These are phyloP conservation scores for Macroglossus sobrinus DNA, from an alignment of 2,113 vertebrate genomes.

Conservation along the genomic window DNA sequence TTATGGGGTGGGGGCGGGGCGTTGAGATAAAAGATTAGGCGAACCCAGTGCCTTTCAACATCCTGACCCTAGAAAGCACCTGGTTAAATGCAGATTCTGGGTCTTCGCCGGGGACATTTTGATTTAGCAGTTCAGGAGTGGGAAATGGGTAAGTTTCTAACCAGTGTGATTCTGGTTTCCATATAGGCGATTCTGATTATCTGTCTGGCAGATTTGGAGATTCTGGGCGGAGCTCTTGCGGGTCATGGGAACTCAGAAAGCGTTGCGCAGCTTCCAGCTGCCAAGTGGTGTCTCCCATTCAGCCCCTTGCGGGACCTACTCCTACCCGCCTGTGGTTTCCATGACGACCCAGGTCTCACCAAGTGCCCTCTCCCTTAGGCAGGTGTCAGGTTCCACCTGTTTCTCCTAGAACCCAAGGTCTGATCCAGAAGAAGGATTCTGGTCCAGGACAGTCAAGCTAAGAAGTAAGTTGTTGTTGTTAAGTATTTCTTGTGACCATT, in stretches of 20 bases:
- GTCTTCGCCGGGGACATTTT: not conserved
- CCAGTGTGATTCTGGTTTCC: not conserved
- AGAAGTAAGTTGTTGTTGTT: not conserved
- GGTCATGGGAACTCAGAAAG: not conserved
- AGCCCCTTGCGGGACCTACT: not conserved
- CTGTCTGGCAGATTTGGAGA: not conserved
- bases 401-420: accelerated
- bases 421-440: accelerated
- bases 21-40: not conserved
- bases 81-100: not conserved
- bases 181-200: not conserved
- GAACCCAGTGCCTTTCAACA: not conserved
- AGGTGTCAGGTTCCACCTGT: accelerated
- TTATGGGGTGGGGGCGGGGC: accelerated
- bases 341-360: not conserved
- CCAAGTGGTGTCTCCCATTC: accelerated
- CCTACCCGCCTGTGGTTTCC: not conserved
- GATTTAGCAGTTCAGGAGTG: not conserved
- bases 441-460: not conserved
- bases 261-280: accelerated
- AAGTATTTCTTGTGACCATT: not conserved
- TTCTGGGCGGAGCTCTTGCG: not conserved
- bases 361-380: accelerated
- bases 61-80: not conserved
- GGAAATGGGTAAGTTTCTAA: not conserved